Evolutionary conservation across 1,140 invertebrate species (phyloP), one percentile per base, ranked within the genome.

Genomic region (Atta colombica): DNA sequence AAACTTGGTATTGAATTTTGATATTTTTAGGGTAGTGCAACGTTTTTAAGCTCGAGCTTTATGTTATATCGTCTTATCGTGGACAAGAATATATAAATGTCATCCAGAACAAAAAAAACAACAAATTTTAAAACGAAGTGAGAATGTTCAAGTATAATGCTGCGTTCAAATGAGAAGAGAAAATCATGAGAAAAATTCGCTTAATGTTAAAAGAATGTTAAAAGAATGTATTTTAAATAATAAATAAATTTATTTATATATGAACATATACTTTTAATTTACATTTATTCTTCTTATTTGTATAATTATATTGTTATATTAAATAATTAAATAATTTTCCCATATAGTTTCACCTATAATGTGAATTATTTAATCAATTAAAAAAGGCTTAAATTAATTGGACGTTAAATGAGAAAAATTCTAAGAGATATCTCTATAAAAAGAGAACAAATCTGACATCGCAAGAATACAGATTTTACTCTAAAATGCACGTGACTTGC

Each of bases 11-110:
- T 51, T 31, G 25, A 45, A 18, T 72, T 82, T 84, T 84, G 25
- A 49, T 82, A 82, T 82, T 84, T 84, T 84, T 84, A 84, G 80
- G n/a, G n/a, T 84, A 21, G 21, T 49, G 14, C 6, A 65, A 25
- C 25, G 60, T 39, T 55, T 21, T 61, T 61, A 63, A 28, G n/a
- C n/a, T 25, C 10, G 31, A 49, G n/a, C 45, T 58, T 82, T 82
- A 60, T 53, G 35, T 61, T 72, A 25, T 63, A 65, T 45, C 25
- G 25, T 25, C 0, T 6, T 39, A 39, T n/a, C 14, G 31, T 25
- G 3, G 25, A 18, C 18, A 65, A 35, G 31, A 35, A 35, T 35
- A 35, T 16, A 45, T 25, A 61, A 60, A 77, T 75, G n/a, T 18
- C 39, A 49, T 21, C 16, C 18, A n/a, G 16, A 25, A 35, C 21